These are phyloP conservation scores for Athetis lepigone DNA, from an alignment of 2,888 invertebrate genomes.

Conservation along the genomic window DNA sequence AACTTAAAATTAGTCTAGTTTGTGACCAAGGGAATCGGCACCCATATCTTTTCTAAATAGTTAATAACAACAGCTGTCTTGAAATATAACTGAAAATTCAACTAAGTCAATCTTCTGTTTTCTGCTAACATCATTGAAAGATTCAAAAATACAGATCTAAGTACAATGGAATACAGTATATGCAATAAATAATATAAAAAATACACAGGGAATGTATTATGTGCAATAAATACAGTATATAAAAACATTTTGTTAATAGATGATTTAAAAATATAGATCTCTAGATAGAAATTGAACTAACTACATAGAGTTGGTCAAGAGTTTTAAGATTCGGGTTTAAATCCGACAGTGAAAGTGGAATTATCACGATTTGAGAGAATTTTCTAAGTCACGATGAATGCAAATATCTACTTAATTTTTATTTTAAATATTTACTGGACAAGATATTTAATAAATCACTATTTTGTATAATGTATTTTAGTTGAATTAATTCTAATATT, in stretches of 20 bases:
- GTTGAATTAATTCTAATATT: conserved; percentile 24
- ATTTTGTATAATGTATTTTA: conserved; percentile 1
- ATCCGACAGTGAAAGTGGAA: conserved; percentile 24
- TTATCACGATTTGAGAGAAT: conserved; percentile 20
- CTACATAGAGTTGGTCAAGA: conserved; percentile 53
- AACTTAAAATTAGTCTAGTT: no score
- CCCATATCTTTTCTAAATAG: background rate
- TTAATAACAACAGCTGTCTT: background rate
- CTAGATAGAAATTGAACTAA: conserved; percentile 52
- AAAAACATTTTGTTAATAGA: conserved; percentile 60
- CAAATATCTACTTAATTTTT: conserved; percentile 34
- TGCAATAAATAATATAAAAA: conserved; percentile 72
- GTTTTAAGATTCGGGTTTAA: conserved; percentile 23
- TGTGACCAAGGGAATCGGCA: no score
- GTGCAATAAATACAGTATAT: conserved; percentile 65
- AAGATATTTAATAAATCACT: conserved; percentile 26
- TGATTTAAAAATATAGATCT: conserved; percentile 63
- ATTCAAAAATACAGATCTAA: conserved; percentile 75
- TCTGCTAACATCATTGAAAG: conserved; percentile 49
- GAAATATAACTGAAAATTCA: background rate
- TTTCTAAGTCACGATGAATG: conserved; percentile 34
- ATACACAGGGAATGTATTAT: conserved; percentile 78
- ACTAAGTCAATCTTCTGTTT: conserved; percentile 28
- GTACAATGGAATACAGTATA: conserved; percentile 58
- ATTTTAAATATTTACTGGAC: conserved; percentile 45